phyloP scores from a whole-genome alignment of 2,113 vertebrate species.

The Peucedramus taeniatus region DNA sequence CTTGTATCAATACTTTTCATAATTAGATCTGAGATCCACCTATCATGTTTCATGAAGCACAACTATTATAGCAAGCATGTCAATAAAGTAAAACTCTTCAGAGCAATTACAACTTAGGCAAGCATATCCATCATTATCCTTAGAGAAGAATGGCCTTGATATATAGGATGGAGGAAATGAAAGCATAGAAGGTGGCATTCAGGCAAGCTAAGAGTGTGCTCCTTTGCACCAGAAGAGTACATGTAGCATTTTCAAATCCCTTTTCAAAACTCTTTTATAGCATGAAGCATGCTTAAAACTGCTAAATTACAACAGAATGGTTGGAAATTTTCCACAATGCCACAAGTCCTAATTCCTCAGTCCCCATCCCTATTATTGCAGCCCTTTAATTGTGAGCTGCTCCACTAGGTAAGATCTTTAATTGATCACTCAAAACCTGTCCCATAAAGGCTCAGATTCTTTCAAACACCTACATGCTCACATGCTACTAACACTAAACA shows the following conservation, averaged over 20 bases:
- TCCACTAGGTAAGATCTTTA: neutral
- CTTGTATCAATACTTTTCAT: neutral
- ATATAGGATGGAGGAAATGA: neutral
- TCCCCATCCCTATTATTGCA: neutral
- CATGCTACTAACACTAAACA: neutral
- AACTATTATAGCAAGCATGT: neutral
- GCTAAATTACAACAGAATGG: neutral
- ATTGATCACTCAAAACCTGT: neutral
- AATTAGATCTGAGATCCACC: neutral
- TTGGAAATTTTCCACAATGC: neutral
- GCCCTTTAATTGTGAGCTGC: neutral
- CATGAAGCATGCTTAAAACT: neutral
- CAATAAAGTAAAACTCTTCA: neutral
- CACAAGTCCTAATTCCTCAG: neutral
- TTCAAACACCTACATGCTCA: neutral
- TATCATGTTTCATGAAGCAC: neutral
- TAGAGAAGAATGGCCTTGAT: neutral
- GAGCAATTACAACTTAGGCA: neutral
- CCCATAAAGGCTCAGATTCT: neutral
- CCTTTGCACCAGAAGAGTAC: neutral
- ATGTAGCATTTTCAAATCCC: neutral
- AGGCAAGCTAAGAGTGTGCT: neutral
- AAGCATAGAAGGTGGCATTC: neutral
- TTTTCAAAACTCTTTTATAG: neutral
- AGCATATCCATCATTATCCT: neutral